Evolutionary conservation across 2,113 vertebrate species (phyloP).

Genomic region (Orthonyx spaldingii): DNA sequence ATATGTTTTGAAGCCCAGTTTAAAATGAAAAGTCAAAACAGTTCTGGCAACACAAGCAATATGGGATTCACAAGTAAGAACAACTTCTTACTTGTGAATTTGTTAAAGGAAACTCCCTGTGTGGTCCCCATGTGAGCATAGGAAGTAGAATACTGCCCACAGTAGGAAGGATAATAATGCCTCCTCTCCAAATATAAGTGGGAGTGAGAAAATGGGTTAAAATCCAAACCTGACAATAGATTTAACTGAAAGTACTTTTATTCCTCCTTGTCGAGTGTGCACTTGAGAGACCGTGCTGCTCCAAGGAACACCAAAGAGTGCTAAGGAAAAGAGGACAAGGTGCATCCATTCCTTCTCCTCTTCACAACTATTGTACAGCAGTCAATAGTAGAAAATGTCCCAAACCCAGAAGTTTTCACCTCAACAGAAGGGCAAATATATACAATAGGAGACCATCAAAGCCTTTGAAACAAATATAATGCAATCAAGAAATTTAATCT

Average conservation of each 20-base stretch:
- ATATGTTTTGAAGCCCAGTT: not conserved
- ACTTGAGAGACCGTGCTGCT: not conserved
- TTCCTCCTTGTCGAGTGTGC: not conserved
- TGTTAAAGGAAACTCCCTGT: not conserved
- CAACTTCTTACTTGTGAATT: not conserved
- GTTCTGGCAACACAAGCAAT: not conserved
- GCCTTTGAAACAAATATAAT: not conserved
- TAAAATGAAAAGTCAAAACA: not conserved
- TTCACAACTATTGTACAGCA: not conserved
- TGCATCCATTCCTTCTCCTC: not conserved
- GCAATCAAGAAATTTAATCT: not conserved
- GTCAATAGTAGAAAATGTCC: not conserved
- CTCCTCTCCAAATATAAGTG: not conserved
- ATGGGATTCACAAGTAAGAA: not conserved
- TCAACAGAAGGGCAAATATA: not conserved
- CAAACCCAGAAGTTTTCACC: not conserved
- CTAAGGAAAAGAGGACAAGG: not conserved
- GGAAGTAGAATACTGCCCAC: not conserved
- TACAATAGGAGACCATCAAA: not conserved
- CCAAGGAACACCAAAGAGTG: not conserved
- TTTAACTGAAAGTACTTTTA: not conserved
- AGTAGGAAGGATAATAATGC: not conserved
- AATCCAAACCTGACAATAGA: not conserved
- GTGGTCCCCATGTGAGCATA: too few species aligned
- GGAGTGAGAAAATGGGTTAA: not conserved